Evolutionary conservation across 1,140 invertebrate genomes (phyloP).

Genomic region (Hylaeus anthracinus): DNA sequence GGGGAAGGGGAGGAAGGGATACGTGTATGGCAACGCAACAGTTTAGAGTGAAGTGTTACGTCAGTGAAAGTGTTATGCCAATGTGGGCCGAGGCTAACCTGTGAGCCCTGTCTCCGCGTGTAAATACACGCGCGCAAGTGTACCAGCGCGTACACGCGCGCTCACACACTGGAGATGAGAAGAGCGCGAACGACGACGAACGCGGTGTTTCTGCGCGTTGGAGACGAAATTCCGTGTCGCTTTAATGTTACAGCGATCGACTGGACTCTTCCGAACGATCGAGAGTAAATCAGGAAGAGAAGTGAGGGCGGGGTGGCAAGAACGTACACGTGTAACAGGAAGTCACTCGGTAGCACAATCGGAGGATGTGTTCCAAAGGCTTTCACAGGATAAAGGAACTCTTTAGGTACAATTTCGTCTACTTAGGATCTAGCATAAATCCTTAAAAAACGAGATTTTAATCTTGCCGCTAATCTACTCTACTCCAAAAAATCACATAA

Average conservation of each 20-base stretch:
- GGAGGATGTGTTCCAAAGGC: no score
- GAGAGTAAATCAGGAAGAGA: slow-evolving; percentile 24
- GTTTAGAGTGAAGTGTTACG: slow-evolving; percentile 81
- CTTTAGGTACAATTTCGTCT: no score
- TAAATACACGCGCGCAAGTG: slow-evolving; percentile 36
- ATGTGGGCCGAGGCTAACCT: slow-evolving; percentile 82
- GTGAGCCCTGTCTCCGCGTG: slow-evolving; percentile 73
- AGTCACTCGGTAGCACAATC: no score
- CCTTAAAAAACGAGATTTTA: no score
- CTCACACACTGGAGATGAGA: background rate
- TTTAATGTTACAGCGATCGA: background rate
- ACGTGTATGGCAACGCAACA: slow-evolving; percentile 76
- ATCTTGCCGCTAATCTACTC: no score
- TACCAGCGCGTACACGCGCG: no score
- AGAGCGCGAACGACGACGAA: slow-evolving; percentile 11
- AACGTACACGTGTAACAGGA: background rate
- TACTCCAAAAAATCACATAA: no score
- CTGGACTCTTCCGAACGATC: slow-evolving; percentile 10
- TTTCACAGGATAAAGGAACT: no score
- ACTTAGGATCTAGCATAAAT: no score
- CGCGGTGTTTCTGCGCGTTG: background rate
- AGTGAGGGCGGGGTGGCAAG: background rate
- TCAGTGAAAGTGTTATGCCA: slow-evolving; percentile 82
- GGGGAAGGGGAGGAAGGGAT: slow-evolving; percentile 26
- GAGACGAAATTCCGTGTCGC: slow-evolving; percentile 19